Conservation (phyloP, 2,113 vertebrate genomes). For the Tetraodon nigroviridis region DNA sequence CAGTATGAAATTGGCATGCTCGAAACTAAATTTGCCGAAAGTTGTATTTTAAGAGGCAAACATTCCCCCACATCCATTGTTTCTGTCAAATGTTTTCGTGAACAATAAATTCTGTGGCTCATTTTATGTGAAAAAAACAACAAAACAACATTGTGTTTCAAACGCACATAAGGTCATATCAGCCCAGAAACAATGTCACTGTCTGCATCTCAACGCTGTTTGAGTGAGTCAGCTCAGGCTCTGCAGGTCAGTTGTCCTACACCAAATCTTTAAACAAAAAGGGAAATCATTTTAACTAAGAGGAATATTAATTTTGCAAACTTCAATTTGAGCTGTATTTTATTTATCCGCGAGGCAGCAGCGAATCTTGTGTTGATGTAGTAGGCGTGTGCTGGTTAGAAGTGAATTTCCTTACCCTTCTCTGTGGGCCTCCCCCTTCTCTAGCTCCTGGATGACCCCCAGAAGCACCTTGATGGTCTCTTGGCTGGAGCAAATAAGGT, state of each 20-base stretch:
- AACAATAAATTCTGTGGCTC: conserved; percentile 6
- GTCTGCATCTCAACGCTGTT: conserved; percentile 4
- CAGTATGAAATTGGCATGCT: too few relatives aligned
- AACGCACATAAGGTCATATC: conserved; percentile 13
- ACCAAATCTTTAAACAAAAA: not conserved
- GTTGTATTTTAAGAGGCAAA: too few relatives aligned
- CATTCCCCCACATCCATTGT: too few relatives aligned
- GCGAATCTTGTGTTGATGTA: too few relatives aligned
- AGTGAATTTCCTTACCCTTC: conserved; percentile 85
- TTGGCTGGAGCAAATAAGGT: conserved; percentile 95
- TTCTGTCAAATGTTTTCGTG: conserved; percentile 14
- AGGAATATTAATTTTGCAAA: too few relatives aligned
- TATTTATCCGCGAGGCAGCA: too few relatives aligned
- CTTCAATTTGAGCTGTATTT: too few relatives aligned
- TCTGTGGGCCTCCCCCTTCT: conserved; percentile 97
- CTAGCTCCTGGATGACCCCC: conserved; percentile 98
- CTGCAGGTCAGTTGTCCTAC: conserved; percentile 18
- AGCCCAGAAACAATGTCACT: not conserved
- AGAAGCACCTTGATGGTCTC: conserved; percentile 98
- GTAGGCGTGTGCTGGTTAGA: not conserved
- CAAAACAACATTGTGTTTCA: conserved; percentile 13
- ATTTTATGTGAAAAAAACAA: conserved; percentile 11
- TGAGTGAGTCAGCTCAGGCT: conserved; percentile 4
- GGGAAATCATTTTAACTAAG: too few relatives aligned
- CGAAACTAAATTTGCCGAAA: too few relatives aligned